Evolutionary conservation across 1,140 invertebrate genomes (phyloP).

Genomic region (Macrobrachium rosenbergii): DNA sequence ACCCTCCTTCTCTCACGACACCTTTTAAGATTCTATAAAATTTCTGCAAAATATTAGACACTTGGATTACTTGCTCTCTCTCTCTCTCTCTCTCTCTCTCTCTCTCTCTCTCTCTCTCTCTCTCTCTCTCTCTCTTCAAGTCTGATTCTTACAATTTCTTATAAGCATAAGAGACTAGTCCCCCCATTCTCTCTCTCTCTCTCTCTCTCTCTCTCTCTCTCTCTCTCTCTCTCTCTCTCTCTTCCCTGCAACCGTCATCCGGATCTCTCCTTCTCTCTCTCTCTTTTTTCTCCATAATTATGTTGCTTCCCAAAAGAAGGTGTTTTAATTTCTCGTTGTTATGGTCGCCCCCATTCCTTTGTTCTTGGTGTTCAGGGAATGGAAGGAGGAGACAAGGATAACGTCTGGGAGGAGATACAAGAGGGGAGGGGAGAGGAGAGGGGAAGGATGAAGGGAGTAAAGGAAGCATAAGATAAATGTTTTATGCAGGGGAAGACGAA

Average conservation of each 20-base stretch:
- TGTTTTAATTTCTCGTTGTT: conserved; percentile 2
- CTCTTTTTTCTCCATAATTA: neutral
- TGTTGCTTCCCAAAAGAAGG: neutral
- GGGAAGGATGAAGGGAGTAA: no score
- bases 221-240: neutral
- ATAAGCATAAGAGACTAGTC: no score
- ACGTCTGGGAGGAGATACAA: no score
- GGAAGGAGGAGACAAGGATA: no score
- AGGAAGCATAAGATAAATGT: no score
- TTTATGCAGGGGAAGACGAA: no score
- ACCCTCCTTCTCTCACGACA: no score
- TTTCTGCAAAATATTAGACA: no score
- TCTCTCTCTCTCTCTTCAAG: neutral
- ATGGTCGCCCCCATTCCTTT: no score
- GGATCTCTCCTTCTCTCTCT: neutral
- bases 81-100: neutral
- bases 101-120: neutral
- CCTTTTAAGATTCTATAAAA: no score
- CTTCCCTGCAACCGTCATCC: neutral
- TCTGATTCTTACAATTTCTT: neutral
- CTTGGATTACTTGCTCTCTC: neutral
- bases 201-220: neutral
- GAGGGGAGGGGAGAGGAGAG: no score
- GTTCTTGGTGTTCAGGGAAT: no score
- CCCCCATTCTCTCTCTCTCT: neutral